Percentiles rank a stretch among this genome's conserved stretches.
phyloP scores from a whole-genome alignment of 2,888 invertebrate genomes.

The Coenonympha glycerion region DNA sequence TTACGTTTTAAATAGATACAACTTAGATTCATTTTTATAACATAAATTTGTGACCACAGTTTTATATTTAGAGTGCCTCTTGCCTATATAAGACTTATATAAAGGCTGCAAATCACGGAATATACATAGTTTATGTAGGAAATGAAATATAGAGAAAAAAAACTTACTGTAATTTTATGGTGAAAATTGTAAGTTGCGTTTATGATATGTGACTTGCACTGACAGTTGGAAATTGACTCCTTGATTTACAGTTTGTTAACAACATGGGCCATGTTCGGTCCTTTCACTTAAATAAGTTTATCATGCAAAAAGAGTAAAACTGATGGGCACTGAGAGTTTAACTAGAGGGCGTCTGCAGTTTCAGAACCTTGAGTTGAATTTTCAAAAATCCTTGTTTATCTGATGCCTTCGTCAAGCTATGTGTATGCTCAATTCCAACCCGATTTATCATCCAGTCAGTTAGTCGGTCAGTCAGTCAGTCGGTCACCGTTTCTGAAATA shows the following conservation, averaged over 20 bases:
- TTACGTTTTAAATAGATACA: conserved; percentile 63
- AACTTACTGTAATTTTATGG: conserved; percentile 66
- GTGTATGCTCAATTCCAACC: too few species aligned
- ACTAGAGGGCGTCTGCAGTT: too few species aligned
- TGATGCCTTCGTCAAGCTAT: too few species aligned
- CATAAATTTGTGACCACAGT: conserved; percentile 76
- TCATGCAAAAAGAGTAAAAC: neutral
- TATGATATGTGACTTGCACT: conserved; percentile 70
- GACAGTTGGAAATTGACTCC: conserved; percentile 22
- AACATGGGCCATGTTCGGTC: conserved; percentile 7
- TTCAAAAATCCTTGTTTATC: too few species aligned
- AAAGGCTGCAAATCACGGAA: conserved; percentile 77
- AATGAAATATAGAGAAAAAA: conserved; percentile 54
- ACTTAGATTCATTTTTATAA: conserved; percentile 70
- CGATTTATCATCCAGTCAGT: too few species aligned
- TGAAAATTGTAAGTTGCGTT: conserved; percentile 77
- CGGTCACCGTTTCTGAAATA: too few species aligned
- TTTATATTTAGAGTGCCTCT: conserved; percentile 81
- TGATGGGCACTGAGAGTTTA: too few species aligned
- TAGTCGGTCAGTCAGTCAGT: too few species aligned
- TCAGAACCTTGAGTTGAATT: too few species aligned
- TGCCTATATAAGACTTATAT: conserved; percentile 77
- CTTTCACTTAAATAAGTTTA: neutral
- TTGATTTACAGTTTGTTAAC: conserved; percentile 11
- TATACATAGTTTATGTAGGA: conserved; percentile 73